Evolutionary conservation across 64 coral and sea anemone species (phyloP), one percentile per base, ranked within the genome.

Genomic region (Stylophora pistillata): DNA sequence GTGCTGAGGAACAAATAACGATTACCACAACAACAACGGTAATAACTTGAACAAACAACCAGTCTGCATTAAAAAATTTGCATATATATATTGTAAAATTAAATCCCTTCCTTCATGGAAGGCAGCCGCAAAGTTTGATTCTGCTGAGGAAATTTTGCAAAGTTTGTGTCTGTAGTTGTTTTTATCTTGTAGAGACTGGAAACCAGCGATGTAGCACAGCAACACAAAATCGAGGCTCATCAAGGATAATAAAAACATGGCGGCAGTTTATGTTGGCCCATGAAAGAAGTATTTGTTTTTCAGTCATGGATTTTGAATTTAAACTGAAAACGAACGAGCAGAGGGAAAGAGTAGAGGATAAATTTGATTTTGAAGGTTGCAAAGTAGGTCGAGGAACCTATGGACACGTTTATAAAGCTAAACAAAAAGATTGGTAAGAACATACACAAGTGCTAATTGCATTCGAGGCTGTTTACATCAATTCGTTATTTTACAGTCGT

Each of bases 371-470:
- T 69, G 97, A 99, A 81, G 97, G 97, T 30, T 99, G 97, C 74
- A 99, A 99, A 95, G 93, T 99, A 11, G 97, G 97, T 30, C 93
- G 97, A 74, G 97, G 97, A 77, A 99, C 97, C 4, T 99, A 99
- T 77, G 97, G 97, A 26, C 97, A 99, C 73, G 97, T 99, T 53
- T 99, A 95, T 71, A 99, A 99, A 79, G 97, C 97, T 1, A 99
- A 95, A 55, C 94, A 95, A 16, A 99, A 95, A 88, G 93, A 89
- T 74, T 80, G 92, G 97, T 99, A 68, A 53, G 33, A 53, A 16
- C 58, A 13, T 20, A 6, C 27, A 59, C 20, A 31, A 31, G n/a
- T 58, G n/a, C n/a, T 5, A 12, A 0, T 53, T 52, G 23, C 61
- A 21, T n/a, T 11, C 20, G 64, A 27, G 20, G 1, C 21, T 68